A percentile compares a stretch with the other conserved stretches of the same genome.
Evolutionary conservation across 2,797 vertebrate genomes (phyloP).

Genomic region (Takifugu ocellatus): DNA sequence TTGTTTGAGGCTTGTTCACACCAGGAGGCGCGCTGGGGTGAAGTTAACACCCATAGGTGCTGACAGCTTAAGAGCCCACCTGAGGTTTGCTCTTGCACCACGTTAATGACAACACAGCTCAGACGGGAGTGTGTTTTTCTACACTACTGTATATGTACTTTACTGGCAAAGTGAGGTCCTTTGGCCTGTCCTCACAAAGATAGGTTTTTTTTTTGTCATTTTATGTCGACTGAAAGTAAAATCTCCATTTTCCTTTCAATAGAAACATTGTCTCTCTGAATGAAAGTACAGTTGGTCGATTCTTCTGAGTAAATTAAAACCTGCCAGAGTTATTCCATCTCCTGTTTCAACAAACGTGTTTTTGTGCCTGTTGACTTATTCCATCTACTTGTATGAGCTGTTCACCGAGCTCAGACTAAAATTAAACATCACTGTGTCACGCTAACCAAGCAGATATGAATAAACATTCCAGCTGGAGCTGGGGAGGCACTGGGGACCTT

Average conservation of each 20-base stretch:
- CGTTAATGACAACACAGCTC: slow-evolving; percentile 6
- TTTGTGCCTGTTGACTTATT: not conserved
- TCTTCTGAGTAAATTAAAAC: not conserved
- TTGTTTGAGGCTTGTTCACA: slow-evolving; percentile 50
- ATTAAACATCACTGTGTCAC: not conserved
- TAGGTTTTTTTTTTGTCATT: not conserved
- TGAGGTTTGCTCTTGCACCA: slow-evolving; percentile 29
- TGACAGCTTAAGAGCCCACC: slow-evolving; percentile 53
- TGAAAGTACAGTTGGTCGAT: not conserved
- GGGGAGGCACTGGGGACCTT: not conserved
- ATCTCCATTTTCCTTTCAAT: not conserved
- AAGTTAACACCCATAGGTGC: slow-evolving; percentile 28
- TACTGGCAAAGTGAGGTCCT: too few relatives aligned
- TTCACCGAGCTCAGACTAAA: not conserved
- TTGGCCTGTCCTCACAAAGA: too few relatives aligned
- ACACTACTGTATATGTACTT: too few relatives aligned
- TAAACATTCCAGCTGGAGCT: not conserved
- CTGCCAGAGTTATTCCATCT: not conserved
- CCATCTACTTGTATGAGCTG: not conserved
- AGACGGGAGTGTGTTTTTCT: too few relatives aligned
- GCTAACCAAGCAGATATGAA: slow-evolving; percentile 1
- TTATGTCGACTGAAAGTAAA: not conserved
- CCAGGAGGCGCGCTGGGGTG: slow-evolving; percentile 31
- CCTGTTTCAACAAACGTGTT: not conserved
- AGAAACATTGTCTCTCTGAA: too few relatives aligned